phyloP scores from a whole-genome alignment of 2,888 invertebrate genomes.

The Hirtodrosophila cameraria region DNA sequence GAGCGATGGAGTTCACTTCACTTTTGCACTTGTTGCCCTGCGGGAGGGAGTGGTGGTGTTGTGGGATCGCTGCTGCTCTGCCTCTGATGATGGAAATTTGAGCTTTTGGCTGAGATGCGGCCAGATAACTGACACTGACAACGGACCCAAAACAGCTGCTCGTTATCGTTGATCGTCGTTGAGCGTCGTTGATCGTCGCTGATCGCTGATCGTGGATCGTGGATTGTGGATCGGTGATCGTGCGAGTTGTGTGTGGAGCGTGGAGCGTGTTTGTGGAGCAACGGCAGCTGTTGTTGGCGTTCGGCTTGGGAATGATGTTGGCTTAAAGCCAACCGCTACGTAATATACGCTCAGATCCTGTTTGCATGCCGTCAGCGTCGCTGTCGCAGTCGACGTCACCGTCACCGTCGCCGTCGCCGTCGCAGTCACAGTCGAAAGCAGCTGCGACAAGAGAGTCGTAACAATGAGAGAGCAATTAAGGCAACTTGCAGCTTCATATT shows the following conservation, averaged over 20 bases:
- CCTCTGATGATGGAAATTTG: conserved; percentile 31
- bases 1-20: conserved; percentile 70
- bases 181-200: conserved; percentile 37
- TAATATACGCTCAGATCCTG: conserved; percentile 82
- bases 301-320: conserved; percentile 80
- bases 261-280: conserved; percentile 27
- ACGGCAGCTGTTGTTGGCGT: conserved; percentile 64
- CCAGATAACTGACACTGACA: conserved; percentile 60
- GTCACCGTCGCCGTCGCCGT: conserved; percentile 9
- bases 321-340: conserved; percentile 81
- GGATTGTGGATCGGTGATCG: conserved; percentile 23
- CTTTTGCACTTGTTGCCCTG: conserved; percentile 64
- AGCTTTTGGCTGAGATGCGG: conserved; percentile 46
- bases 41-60: conserved; percentile 17
- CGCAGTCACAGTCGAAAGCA: neutral
- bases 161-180: conserved; percentile 51
- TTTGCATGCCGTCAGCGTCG: conserved; percentile 72
- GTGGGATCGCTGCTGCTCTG: conserved; percentile 13
- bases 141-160: conserved; percentile 37
- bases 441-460: conserved; percentile 12
- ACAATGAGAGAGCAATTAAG: conserved; percentile 9
- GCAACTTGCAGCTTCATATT: conserved; percentile 23
- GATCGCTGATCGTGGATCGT: conserved; percentile 50
- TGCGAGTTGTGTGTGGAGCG: conserved; percentile 21
- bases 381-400: conserved; percentile 9